Evolutionary conservation across 1,140 invertebrate genomes (phyloP), one percentile per base, ranked within the genome.

Genomic region (Drosophila azteca): DNA sequence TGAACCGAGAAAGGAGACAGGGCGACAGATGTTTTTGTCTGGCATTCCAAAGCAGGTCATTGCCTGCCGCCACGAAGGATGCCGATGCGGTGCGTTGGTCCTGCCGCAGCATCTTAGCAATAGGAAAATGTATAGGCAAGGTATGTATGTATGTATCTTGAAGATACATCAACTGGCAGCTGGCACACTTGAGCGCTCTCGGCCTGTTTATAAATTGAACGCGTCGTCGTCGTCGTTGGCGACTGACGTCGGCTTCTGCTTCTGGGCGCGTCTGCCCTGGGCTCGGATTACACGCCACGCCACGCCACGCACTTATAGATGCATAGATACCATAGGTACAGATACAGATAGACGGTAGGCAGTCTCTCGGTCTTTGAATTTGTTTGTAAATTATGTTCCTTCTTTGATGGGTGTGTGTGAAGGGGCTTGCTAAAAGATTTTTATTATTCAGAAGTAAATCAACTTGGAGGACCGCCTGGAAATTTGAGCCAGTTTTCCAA

Each of bases 21-120:
- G 24, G 15, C 75, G 79, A 82, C 82, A 87, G 82, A 88, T 87
- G 82, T 87, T 87, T 87, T 74, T 9, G 50, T 31, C 59, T 60
- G 48, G 54, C 72, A 84, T 84, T 66, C 80, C 82, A 15, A 65
- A 79, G 82, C 82, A 87, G 82, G 82, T 87, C 83, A 87, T 62
- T 87, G 82, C 74, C 78, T 77, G 81, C 63, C 54, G 59, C 43
- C 55, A 49, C 46, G 11, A 69, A 81, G 82, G 77, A 87, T 85
- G 77, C 31, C 31, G 35, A 2, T 11, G 35, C 77, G 72, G 46
- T 78, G 78, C 83, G 61, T 87, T 87, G 82, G 82, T 85, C 82
- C 82, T 87, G 76, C 46, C n/a, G 17, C 75, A 55, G 68, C 76
- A 59, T 70, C 77, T 63, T 53, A 53, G 51, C 72, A 75, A 74